Percentiles rank a stretch among this genome's conserved stretches.
phyloP scores from a whole-genome alignment of 2,113 vertebrate species.

The Labeo rohita region DNA sequence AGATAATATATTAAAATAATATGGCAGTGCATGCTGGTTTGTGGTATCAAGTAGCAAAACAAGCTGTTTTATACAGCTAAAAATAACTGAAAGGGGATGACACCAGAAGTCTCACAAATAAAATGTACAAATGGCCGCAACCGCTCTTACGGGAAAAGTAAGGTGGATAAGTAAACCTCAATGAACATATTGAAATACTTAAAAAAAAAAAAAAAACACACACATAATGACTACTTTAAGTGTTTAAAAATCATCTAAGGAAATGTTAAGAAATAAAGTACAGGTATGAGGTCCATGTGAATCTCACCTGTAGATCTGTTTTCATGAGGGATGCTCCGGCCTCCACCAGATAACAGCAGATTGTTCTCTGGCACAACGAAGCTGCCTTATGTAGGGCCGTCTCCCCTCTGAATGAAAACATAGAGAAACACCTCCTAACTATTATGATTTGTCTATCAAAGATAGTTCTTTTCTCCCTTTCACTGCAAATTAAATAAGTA shows the following conservation, averaged over 20 bases:
- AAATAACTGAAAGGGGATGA: too few species aligned
- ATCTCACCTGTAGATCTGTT: constrained; percentile 89
- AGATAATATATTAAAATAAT: too few species aligned
- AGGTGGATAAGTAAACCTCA: too few species aligned
- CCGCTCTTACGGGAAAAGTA: too few species aligned
- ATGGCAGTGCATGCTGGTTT: too few species aligned
- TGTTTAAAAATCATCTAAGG: not conserved
- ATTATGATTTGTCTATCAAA: not conserved
- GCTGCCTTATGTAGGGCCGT: constrained; percentile 92
- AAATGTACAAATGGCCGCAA: too few species aligned
- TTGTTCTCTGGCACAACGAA: constrained; percentile 84
- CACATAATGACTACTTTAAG: too few species aligned
- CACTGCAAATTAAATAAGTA: not conserved
- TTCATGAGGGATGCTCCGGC: constrained; percentile 93
- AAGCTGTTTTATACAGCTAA: too few species aligned
- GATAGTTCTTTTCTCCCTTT: not conserved
- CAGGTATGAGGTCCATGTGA: not conserved
- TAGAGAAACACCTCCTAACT: not conserved
- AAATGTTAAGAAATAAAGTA: not conserved
- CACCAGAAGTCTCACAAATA: too few species aligned
- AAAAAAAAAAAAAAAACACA: too few species aligned
- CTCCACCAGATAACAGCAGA: constrained; percentile 94
- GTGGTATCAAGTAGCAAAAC: too few species aligned
- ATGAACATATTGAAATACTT: too few species aligned
- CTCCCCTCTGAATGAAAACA: constrained; percentile 79